Evolutionary conservation across 2,797 vertebrate species (phyloP), one percentile per base, ranked within the genome.

Genomic region (Acrocephalus scirpaceus): DNA sequence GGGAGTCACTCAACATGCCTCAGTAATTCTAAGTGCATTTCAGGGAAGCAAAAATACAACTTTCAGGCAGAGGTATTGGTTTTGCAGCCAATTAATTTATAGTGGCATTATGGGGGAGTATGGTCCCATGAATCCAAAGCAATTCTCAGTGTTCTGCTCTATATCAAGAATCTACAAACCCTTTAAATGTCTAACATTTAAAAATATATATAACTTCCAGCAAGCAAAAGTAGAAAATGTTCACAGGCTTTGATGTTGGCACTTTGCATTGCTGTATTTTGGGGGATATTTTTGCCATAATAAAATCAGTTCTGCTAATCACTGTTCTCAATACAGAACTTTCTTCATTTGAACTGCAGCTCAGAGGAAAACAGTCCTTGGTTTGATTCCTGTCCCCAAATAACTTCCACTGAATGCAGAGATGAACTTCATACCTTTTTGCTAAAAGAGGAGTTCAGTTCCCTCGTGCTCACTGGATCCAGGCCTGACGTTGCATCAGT

Each of bases 271-370:
- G 10, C 64, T 27, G 19, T 6, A 18, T 38, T 75, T 70, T 19
- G 40, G 36, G 4, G 0, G 1, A 22, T 23, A 56, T 86, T 86
- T 91, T 86, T 64, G 11, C 64, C 78, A 38, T 69, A 56, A 82
- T 60, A 74, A 62, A 93, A 91, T 91, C 42, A 48, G 20, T 90
- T 88, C 36, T 72, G 81, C 73, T 95, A 91, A 96, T 92, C 88
- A 86, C 81, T 51, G 25, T 56, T 86, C 88, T 34, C 21, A 3
- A 47, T 60, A 76, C 7, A 16, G 50, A 87, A 90, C 50, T 91
- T 73, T 23, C 53, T 93, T 75, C 36, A 42, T 84, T 81, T 82
- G 36, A 88, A 60, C 86, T 88, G 45, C 64, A 83, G 64, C 70
- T 95, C 85, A 86, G 80, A 84, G 51, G n/a, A 77, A 92, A 91